Evolutionary conservation across 2,888 invertebrate genomes (phyloP), one percentile per base, ranked within the genome.

Genomic region (Drosophila prostipennis): DNA sequence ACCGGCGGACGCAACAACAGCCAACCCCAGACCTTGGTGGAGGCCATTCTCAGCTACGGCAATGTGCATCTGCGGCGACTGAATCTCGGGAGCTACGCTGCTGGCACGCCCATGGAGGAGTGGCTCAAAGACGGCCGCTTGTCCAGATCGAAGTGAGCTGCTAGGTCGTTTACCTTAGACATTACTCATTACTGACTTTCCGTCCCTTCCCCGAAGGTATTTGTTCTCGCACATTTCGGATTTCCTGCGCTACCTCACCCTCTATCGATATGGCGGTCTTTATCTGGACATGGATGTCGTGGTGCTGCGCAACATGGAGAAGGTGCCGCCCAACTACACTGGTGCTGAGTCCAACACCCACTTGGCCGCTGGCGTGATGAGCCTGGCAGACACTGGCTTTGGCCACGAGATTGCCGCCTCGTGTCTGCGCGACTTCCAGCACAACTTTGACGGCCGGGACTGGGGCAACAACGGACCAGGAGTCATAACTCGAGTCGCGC

Each of bases 261-360:
- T 96, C 5, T 96, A 95, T 93, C 96, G 95, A 86, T 96, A 93
- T 90, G 96, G 96, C 11, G 96, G 96, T 0, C 94, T 96, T 53
- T 96, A 96, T 88, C 90, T 96, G 55, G 96, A 96, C 81, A 91
- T 96, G 75, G 96, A 96, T 89, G 94, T 96, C 3, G 93, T 96
- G 13, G 94, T 96, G 3, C 93, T 93, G 19, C 95, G 94, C 74
- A 90, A 79, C 14, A 76, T 91, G 49, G 90, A 91, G 64, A 72
- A 87, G 32, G 72, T 91, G 3, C 88, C 88, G 4, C 91, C 91
- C 0, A 95, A 95, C 89, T 95, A 93, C 78, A 94, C 94, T 0
- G 95, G 95, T 2, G 94, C 94, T 1, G 95, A 95, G 91, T 94
- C 94, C 1, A 90, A 91, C 74, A 86, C 89, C 4, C 91, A 93